Percentiles rank a stretch among this genome's conserved stretches.
Conservation (phyloP, 2,797 vertebrate genomes). For the Rhabdomys pumilio region DNA sequence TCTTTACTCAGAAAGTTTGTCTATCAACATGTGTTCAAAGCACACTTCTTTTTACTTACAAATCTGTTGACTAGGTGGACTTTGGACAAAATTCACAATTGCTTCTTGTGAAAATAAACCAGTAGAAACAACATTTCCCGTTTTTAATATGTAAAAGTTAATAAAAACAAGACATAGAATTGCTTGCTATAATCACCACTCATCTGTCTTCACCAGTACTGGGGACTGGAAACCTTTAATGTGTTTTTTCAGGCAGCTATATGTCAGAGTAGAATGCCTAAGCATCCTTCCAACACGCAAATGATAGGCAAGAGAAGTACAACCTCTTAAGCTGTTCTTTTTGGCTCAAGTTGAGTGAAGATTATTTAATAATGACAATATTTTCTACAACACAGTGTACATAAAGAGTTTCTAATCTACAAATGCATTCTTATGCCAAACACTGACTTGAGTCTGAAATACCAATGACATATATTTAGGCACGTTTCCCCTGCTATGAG, state of each 20-base stretch:
- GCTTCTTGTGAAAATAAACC: neutral
- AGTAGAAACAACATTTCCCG: neutral
- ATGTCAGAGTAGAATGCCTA: neutral
- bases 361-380: slow-evolving; percentile 61
- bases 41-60: neutral
- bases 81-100: slow-evolving; percentile 41
- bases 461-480: slow-evolving; percentile 75
- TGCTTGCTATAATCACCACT: slow-evolving; percentile 34
- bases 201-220: neutral
- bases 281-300: slow-evolving; percentile 9
- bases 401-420: slow-evolving; percentile 37
- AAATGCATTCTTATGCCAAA: slow-evolving; percentile 24
- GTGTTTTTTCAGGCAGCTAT: neutral
- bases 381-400: slow-evolving; percentile 52
- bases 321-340: slow-evolving; percentile 12
- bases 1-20: slow-evolving; percentile 28
- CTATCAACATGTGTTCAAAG: neutral
- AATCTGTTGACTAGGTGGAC: neutral
- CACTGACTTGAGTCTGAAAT: slow-evolving; percentile 73
- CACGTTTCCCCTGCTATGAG: slow-evolving; percentile 67
- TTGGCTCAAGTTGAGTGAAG: neutral
- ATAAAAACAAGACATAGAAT: slow-evolving; percentile 25
- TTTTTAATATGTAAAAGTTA: neutral
- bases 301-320: neutral
- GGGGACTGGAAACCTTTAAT: slow-evolving; percentile 6